Conservation (phyloP, 2,888 invertebrate species). For the Lasioglossum villosulum region DNA sequence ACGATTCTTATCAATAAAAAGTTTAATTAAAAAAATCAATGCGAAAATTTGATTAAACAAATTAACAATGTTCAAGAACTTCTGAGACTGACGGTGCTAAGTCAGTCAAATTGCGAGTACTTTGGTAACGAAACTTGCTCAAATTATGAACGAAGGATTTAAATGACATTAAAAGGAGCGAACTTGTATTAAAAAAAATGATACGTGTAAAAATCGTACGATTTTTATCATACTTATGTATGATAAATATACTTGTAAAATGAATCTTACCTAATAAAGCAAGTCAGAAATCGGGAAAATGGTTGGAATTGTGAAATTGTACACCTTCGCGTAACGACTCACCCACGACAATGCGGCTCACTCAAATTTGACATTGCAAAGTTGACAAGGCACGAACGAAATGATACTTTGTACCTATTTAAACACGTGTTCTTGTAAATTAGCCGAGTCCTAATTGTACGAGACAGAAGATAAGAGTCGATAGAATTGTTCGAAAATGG, state of each 20-base stretch:
- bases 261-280: background rate
- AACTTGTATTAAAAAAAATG: background rate
- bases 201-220: background rate
- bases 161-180: background rate
- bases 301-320: background rate
- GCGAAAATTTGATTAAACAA: background rate
- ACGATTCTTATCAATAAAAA: background rate
- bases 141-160: background rate
- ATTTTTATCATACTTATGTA: background rate
- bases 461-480: background rate
- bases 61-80: background rate
- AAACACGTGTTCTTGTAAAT: background rate
- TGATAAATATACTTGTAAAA: too few species aligned
- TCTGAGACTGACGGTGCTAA: background rate
- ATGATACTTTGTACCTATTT: too few species aligned
- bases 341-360: background rate
- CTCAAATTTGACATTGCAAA: background rate
- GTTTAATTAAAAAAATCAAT: background rate
- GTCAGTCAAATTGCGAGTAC: background rate
- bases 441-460: background rate
- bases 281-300: background rate
- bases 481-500: too few species aligned
- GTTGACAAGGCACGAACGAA: background rate
- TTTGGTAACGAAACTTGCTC: background rate
- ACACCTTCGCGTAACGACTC: background rate